A percentile compares a stretch with the other conserved stretches of the same genome.
Conservation (phyloP, 2,888 invertebrate genomes). For the Tuta absoluta region DNA sequence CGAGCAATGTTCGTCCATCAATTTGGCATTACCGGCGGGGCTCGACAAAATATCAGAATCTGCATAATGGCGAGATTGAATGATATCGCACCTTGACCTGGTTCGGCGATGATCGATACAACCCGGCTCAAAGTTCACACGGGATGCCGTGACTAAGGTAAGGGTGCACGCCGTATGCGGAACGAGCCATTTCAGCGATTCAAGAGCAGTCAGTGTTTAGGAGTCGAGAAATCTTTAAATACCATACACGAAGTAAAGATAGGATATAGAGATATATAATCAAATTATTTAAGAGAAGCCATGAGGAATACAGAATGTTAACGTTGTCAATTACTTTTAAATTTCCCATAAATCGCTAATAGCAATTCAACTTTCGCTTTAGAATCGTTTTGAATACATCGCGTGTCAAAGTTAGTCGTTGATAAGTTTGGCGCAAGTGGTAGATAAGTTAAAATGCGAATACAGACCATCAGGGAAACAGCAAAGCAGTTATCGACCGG, state of each 20-base stretch:
- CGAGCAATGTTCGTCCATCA: slow-evolving; percentile 29
- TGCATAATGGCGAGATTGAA: slow-evolving; percentile 33
- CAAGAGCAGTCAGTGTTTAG: background rate
- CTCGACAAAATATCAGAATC: slow-evolving; percentile 28
- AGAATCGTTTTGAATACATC: slow-evolving; percentile 18
- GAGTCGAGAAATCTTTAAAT: background rate
- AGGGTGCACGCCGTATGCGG: slow-evolving; percentile 20
- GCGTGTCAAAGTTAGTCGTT: slow-evolving; percentile 12
- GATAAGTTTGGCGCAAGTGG: slow-evolving; percentile 27
- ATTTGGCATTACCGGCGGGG: slow-evolving; percentile 17
- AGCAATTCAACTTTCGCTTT: slow-evolving; percentile 6
- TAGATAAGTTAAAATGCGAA: slow-evolving; percentile 46
- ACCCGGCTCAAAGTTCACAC: slow-evolving; percentile 24
- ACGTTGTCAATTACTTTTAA: background rate
- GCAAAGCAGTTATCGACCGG: slow-evolving; percentile 76
- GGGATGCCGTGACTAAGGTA: slow-evolving; percentile 29
- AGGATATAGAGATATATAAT: background rate
- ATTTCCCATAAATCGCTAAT: slow-evolving; percentile 10
- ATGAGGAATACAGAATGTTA: background rate
- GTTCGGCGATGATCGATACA: slow-evolving; percentile 37
- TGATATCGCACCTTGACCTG: slow-evolving; percentile 37
- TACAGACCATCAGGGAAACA: slow-evolving; percentile 60
- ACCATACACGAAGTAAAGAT: too few species aligned
- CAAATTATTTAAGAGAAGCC: background rate
- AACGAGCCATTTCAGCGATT: slow-evolving; percentile 2